phyloP scores from a whole-genome alignment of 2,888 invertebrate species.

The Diachrysia chrysitis region DNA sequence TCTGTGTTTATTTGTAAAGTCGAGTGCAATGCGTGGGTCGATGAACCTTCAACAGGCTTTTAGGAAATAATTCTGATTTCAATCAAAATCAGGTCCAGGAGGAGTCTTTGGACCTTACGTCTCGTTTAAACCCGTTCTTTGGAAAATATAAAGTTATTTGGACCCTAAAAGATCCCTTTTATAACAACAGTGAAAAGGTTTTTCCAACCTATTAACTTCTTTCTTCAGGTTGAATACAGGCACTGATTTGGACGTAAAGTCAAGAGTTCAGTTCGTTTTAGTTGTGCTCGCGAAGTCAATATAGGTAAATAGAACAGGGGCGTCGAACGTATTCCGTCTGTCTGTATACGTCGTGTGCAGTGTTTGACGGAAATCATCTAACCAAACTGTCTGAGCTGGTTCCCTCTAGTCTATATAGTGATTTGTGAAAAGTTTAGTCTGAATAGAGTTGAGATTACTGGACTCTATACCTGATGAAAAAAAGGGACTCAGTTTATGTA shows the following conservation, averaged over 20 bases:
- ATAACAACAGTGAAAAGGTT: too few species aligned
- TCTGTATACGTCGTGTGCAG: conserved; percentile 30
- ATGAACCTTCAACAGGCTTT: conserved; percentile 36
- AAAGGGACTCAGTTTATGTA: neutral
- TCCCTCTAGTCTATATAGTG: neutral
- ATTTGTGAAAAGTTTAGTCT: neutral
- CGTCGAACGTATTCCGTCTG: conserved; percentile 29
- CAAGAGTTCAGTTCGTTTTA: neutral
- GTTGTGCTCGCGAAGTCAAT: conserved; percentile 30
- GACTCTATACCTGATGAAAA: neutral
- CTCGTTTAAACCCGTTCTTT: too few species aligned
- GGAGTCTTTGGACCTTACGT: neutral
- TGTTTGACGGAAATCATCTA: conserved; percentile 20
- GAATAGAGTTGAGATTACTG: neutral
- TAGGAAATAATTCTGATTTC: conserved; percentile 12
- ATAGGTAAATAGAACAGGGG: conserved; percentile 49
- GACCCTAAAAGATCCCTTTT: too few species aligned
- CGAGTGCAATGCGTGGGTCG: conserved; percentile 21
- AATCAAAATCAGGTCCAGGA: neutral
- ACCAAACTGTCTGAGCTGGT: conserved; percentile 3
- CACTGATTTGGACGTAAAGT: neutral
- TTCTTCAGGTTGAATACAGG: neutral
- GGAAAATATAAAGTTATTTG: too few species aligned
- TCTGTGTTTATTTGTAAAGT: conserved; percentile 39
- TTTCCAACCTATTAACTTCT: too few species aligned